A percentile compares a stretch with the other conserved stretches of the same genome.
These are phyloP conservation scores for Danionella cerebrum DNA, from an alignment of 2,113 vertebrate genomes.

Conservation along the genomic window DNA sequence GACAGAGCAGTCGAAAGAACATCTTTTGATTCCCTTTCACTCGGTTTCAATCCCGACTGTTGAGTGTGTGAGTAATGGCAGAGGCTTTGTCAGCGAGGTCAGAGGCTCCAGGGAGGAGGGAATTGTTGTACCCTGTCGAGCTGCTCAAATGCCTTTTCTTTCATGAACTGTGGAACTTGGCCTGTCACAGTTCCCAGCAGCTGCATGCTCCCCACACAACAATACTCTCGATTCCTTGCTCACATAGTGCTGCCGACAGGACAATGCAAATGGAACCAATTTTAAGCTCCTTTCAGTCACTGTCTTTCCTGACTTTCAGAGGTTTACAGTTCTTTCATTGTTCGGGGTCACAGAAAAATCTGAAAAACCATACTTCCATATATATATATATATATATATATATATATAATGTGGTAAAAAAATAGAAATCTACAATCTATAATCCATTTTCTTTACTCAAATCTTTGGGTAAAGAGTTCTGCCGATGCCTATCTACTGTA, in stretches of 20 bases:
- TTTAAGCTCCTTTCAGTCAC: conserved; percentile 47
- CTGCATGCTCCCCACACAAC: conserved; percentile 42
- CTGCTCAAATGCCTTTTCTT: conserved; percentile 12
- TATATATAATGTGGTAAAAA: too few relatives aligned
- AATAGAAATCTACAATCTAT: too few relatives aligned
- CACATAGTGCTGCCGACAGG: conserved; percentile 34
- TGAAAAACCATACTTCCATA: too few relatives aligned
- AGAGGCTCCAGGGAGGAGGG: conserved; percentile 11
- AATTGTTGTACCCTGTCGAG: conserved; percentile 11
- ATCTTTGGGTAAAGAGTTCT: too few relatives aligned
- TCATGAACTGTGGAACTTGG: conserved; percentile 24
- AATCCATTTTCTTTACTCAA: too few relatives aligned
- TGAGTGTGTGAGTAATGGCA: conserved; percentile 14
- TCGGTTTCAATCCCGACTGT: conserved; percentile 18
- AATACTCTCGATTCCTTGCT: conserved; percentile 50
- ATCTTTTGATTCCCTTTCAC: conserved; percentile 26
- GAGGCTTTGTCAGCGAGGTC: background rate
- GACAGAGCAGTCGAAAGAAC: conserved; percentile 3
- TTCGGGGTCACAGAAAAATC: conserved; percentile 38
- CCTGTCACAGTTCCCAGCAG: conserved; percentile 47
- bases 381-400: too few relatives aligned
- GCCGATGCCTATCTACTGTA: too few relatives aligned
- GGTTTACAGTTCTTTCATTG: conserved; percentile 38
- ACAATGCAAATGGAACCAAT: conserved; percentile 58
- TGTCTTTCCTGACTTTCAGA: conserved; percentile 39